phyloP scores from a whole-genome alignment of 2,797 vertebrate species.

The Heliangelus exortis region DNA sequence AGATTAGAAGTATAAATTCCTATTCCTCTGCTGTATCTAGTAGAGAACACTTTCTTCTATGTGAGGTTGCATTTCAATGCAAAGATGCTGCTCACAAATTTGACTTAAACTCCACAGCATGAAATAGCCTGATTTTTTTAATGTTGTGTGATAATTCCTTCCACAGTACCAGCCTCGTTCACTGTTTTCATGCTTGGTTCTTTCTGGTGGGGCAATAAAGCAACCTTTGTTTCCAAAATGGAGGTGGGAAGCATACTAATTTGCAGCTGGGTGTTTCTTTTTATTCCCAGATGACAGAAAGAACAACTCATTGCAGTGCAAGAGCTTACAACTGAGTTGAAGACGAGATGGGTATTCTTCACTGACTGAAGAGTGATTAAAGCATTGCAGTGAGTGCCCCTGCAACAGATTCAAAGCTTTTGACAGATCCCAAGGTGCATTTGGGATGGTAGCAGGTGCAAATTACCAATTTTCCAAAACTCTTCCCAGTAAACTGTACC shows the following conservation, averaged over 20 bases:
- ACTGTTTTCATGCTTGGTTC: not conserved
- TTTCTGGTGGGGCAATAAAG: conserved; percentile 9
- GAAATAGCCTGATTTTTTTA: conserved; percentile 22
- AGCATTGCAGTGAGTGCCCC: not conserved
- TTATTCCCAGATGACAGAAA: not conserved
- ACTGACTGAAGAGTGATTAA: not conserved
- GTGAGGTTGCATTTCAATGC: conserved; percentile 16
- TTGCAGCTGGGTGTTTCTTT: conserved; percentile 18
- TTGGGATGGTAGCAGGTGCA: not conserved
- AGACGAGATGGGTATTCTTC: not conserved
- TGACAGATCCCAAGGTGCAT: not conserved
- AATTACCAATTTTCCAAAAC: not conserved
- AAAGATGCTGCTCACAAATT: not conserved
- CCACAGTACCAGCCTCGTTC: not conserved
- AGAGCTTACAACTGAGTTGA: not conserved
- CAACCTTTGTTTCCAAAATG: conserved; percentile 12
- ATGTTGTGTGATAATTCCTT: not conserved
- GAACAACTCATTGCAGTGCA: not conserved
- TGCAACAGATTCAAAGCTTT: not conserved
- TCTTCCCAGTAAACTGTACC: not conserved
- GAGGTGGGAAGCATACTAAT: conserved; percentile 31
- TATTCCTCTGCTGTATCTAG: not conserved
- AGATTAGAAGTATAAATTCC: conserved; percentile 26
- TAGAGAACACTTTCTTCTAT: not conserved
- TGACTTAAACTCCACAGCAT: not conserved